Base-by-base conservation (phyloP, 2,797 vertebrate species). In the Tamandua tetradactyla region DNA sequence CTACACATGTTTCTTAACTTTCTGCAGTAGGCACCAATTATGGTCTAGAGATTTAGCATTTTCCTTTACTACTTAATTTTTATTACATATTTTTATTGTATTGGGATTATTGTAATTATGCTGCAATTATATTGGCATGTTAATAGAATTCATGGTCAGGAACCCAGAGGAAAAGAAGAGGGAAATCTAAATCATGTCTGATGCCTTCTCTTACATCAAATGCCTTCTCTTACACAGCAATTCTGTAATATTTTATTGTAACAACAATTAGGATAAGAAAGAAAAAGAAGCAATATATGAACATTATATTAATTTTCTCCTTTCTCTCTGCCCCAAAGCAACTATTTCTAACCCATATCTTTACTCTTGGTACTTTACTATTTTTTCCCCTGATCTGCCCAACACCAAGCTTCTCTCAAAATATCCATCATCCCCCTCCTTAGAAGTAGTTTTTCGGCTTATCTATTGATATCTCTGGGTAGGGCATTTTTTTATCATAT, bases 361-460 rank as follows among this genome's bases (percentile, higher is more conserved):
- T 76, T 92, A 3, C 15, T 94, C 4, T 59, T 61, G 42, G 11
- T 57, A 22, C 7, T 57, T 81, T 23, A 2, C 18, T 25, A 20
- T 37, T 49, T 64, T n/a, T 78, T 64, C 23, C 61, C 22, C 57
- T 84, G 2, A 20, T 40, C 13, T 91, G 18, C 11, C 22, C 22
- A 82, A 9, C 7, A 25, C 1, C 35, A 9, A 68, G 27, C 2
- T 85, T 92, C 27, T 89, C n/a, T 68, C 49, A 72, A 1, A 47
- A 40, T 22, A 40, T 40, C 27, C 71, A 75, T 49, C 15, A 61
- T 79, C 18, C 12, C 1, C 7, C 5, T 83, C 20, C 10, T 69
- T 52, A 64, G 47, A 95, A 72, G 93, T 91, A 59, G 32, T 91
- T 94, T 83, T 78, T 30, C 4, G 92, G 23, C n/a, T 12, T 32